Evolutionary conservation across 2,888 invertebrate species (phyloP).

Genomic region (Pseudococcus viburni): DNA sequence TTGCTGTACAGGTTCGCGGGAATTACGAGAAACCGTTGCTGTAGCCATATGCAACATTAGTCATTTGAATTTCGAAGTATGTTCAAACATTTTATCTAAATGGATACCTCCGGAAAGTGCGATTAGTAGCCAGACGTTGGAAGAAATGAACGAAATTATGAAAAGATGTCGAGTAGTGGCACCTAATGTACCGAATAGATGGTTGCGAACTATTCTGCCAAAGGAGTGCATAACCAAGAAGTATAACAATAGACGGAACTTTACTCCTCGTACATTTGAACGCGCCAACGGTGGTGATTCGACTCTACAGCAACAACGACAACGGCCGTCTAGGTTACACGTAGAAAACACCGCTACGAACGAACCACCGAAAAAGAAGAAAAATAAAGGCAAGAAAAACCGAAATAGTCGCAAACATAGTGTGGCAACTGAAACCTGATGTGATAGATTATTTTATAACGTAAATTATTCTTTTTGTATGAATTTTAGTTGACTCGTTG

Average conservation of each 20-base stretch:
- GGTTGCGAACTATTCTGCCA: neutral
- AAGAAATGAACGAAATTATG: neutral
- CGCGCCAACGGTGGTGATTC: neutral
- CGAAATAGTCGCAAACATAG: neutral
- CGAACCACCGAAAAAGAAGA: slow-evolving; percentile 9
- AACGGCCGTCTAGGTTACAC: neutral
- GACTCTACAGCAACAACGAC: neutral
- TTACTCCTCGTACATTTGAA: neutral
- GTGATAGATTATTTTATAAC: neutral
- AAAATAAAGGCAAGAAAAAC: slow-evolving; percentile 24
- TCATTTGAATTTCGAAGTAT: neutral
- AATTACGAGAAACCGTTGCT: slow-evolving; percentile 29
- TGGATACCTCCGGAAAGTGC: neutral
- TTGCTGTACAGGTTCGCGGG: slow-evolving; percentile 5
- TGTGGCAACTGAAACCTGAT: neutral
- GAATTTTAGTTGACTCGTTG: neutral
- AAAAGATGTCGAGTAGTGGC: neutral
- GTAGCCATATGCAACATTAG: neutral
- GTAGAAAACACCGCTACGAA: neutral
- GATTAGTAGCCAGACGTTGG: neutral
- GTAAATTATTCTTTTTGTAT: neutral
- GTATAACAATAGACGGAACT: neutral
- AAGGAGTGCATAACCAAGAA: neutral
- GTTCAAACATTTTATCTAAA: neutral
- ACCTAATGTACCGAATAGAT: neutral